phyloP scores from a whole-genome alignment of 2,888 invertebrate genomes.

The Patella ulyssiponensis region DNA sequence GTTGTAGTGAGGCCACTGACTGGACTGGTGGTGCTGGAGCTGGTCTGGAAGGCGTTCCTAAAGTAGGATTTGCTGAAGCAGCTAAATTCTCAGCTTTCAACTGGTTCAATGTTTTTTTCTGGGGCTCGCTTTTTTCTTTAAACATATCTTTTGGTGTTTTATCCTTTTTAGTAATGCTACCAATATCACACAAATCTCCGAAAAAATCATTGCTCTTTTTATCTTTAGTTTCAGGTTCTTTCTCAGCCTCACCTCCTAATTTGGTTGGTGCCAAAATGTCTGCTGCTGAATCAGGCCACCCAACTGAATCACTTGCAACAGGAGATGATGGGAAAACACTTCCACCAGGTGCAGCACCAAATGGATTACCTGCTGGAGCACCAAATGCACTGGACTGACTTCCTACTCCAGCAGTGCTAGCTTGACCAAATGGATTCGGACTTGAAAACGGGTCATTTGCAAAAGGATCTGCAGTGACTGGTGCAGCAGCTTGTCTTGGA shows the following conservation, averaged over 20 bases:
- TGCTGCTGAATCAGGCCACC: slow-evolving; percentile 14
- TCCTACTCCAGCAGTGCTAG: not conserved
- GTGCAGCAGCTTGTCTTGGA: slow-evolving; percentile 22
- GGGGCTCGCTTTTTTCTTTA: slow-evolving; percentile 43
- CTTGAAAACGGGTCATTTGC: slow-evolving; percentile 45
- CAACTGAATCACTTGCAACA: slow-evolving; percentile 5
- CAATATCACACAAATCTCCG: slow-evolving; percentile 54
- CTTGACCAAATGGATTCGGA: slow-evolving; percentile 6
- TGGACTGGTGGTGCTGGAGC: slow-evolving; percentile 22
- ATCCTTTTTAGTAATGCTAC: not conserved
- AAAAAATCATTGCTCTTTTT: slow-evolving; percentile 44
- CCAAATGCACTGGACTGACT: slow-evolving; percentile 1
- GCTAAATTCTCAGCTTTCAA: slow-evolving; percentile 41
- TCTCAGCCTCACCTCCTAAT: slow-evolving; percentile 18
- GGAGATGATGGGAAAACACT: not conserved
- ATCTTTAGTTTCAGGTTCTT: slow-evolving; percentile 20
- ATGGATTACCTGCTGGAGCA: slow-evolving; percentile 31
- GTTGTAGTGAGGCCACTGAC: slow-evolving; percentile 31
- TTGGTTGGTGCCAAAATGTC: slow-evolving; percentile 32
- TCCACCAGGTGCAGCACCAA: slow-evolving; percentile 16
- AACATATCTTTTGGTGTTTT: slow-evolving; percentile 56
- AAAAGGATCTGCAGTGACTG: slow-evolving; percentile 48
- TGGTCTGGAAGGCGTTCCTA: slow-evolving; percentile 12
- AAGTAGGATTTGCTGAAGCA: slow-evolving; percentile 30
- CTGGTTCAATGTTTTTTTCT: slow-evolving; percentile 58